A percentile compares a stretch with the other conserved stretches of the same genome.
phyloP scores from a whole-genome alignment of 2,888 invertebrate genomes.

The Hipparchia semele region DNA sequence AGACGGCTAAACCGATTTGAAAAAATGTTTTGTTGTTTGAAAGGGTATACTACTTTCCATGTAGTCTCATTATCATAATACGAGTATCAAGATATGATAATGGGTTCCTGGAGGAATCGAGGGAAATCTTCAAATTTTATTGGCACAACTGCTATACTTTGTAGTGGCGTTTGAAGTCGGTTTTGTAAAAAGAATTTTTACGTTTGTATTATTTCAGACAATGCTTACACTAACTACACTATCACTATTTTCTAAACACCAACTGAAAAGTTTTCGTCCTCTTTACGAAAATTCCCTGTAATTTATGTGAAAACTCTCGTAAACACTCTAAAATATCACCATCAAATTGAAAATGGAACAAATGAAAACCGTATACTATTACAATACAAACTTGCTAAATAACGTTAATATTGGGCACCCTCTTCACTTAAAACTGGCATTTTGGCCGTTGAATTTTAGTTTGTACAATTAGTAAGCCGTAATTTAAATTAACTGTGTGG shows the following conservation, averaged over 20 bases:
- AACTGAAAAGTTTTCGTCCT: neutral
- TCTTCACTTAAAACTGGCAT: constrained; percentile 35
- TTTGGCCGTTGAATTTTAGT: constrained; percentile 40
- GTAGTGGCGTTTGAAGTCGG: no score
- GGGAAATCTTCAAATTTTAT: no score
- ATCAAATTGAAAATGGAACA: constrained; percentile 13
- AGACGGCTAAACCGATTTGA: no score
- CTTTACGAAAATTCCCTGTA: neutral
- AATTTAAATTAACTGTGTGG: constrained; percentile 42
- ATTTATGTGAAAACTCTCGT: constrained; percentile 13
- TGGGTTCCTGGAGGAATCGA: no score
- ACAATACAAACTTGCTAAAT: constrained; percentile 21
- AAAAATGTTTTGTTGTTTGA: no score
- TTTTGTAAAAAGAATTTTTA: no score
- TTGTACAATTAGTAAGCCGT: constrained; percentile 42
- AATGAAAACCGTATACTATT: constrained; percentile 20
- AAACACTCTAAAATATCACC: constrained; percentile 19
- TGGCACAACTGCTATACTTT: no score
- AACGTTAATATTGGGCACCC: constrained; percentile 35
- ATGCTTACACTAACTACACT: no score
- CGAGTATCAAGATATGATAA: no score
- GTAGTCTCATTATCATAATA: no score
- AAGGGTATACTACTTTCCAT: no score
- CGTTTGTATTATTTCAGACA: no score
- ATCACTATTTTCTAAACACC: neutral